Evolutionary conservation across 2,113 vertebrate species (phyloP).

Genomic region (Geococcyx californianus): DNA sequence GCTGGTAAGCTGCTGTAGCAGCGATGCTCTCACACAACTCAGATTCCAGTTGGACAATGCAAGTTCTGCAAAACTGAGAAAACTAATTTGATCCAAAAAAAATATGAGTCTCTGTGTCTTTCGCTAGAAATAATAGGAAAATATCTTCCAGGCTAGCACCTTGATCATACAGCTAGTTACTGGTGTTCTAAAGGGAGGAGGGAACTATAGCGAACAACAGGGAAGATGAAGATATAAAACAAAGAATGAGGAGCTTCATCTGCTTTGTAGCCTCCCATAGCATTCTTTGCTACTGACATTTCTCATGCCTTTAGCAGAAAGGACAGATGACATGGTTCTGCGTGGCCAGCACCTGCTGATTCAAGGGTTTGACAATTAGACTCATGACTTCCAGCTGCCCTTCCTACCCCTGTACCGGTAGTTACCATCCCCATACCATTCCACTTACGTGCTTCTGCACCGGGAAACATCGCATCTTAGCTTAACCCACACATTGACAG

Average conservation of each 20-base stretch:
- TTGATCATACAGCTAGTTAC: background rate
- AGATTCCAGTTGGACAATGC: background rate
- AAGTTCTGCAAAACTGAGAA: background rate
- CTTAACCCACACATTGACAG: background rate
- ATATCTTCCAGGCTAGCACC: background rate
- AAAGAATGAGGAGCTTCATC: background rate
- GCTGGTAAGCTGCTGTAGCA: background rate
- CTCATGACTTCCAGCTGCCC: background rate
- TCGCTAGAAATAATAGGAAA: background rate
- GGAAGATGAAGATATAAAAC: background rate
- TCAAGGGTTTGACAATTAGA: background rate
- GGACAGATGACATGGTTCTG: background rate
- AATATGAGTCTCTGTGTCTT: background rate
- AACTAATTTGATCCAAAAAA: background rate
- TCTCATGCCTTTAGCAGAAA: background rate
- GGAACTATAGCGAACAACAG: background rate
- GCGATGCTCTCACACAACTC: accelerated
- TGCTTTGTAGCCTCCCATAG: background rate
- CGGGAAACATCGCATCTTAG: accelerated
- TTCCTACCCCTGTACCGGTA: background rate
- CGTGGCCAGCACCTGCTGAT: background rate
- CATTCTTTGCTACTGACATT: background rate
- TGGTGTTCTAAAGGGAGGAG: background rate
- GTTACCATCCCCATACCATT: background rate
- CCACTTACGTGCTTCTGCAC: accelerated